These are phyloP conservation scores for Menidia menidia DNA, from an alignment of 2,797 vertebrate genomes.

Conservation along the genomic window DNA sequence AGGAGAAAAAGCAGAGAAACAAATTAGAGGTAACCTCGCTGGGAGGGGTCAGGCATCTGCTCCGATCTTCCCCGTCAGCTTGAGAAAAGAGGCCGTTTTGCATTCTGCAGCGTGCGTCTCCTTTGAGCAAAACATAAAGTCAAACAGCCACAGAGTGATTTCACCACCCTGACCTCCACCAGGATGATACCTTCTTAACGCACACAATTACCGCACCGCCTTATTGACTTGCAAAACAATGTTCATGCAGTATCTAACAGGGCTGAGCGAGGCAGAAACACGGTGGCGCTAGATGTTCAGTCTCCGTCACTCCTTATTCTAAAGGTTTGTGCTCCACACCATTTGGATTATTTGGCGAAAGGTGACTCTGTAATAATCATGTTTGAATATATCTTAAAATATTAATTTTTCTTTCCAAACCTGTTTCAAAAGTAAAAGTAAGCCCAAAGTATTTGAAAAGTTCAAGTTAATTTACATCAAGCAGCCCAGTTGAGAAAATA, in stretches of 20 bases:
- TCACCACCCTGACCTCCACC: conserved; percentile 67
- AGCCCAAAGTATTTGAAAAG: too few relatives aligned
- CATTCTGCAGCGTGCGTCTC: conserved; percentile 58
- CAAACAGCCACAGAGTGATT: conserved; percentile 71
- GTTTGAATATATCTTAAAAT: too few relatives aligned
- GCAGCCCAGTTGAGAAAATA: too few relatives aligned
- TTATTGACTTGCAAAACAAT: conserved; percentile 79
- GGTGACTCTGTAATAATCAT: too few relatives aligned
- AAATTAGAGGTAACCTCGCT: conserved; percentile 73
- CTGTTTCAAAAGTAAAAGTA: too few relatives aligned
- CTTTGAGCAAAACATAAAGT: conserved; percentile 70
- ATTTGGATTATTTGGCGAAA: background rate
- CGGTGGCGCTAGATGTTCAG: conserved; percentile 42
- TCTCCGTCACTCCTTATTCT: conserved; percentile 15
- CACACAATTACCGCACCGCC: conserved; percentile 70
- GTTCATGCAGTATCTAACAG: conserved; percentile 36
- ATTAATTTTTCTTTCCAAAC: too few relatives aligned
- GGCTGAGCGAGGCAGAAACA: conserved; percentile 42
- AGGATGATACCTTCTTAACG: conserved; percentile 60
- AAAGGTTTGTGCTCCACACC: conserved; percentile 5
- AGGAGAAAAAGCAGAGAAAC: conserved; percentile 45
- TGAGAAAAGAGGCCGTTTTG: conserved; percentile 65
- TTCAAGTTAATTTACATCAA: too few relatives aligned
- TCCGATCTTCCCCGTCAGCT: conserved; percentile 55
- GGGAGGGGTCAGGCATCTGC: conserved; percentile 67